Base-by-base conservation (phyloP, 2,113 vertebrate genomes). In the Uria lomvia region DNA sequence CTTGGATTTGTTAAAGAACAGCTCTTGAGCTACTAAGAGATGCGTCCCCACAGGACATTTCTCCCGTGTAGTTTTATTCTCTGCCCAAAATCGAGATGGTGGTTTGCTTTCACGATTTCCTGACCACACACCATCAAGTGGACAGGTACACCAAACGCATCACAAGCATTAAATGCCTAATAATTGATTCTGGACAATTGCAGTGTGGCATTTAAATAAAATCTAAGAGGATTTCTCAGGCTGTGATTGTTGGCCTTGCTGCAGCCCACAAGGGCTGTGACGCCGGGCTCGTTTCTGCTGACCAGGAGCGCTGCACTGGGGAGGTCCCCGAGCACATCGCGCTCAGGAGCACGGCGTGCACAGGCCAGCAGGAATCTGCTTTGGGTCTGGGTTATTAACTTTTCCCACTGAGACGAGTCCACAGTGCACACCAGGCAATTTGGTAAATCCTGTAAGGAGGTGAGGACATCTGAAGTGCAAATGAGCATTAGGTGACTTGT, bases 191-290 rank as follows among this genome's bases (percentile, higher is more conserved):
- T 73, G 84, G 93, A 91, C 84, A 62, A 66, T 62, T 82, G 74
- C 77, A 79, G 62, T 75, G 66, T 82, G 71, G 80, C 86, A 91
- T 92, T 85, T 91, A 92, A 88, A 94, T 81, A 62, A 71, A 86
- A 86, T 53, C 9, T 78, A 74, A 81, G 79, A 92, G 79, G 47
- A 75, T 84, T 85, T 96, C 76, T 89, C 83, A 89, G 89, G 38
- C 91, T 82, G 53, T 53, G 80, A 26, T 84, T 71, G 22, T 74
- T 56, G 27, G 62, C 86, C 89, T 75, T 87, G 85, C 29, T 34
- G 47, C 81, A 89, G 93, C 78, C 88, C 81, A 34, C 30, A 45
- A 62, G 70, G 77, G 68, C 65, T 36, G 75, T 90, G 80, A 34
- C 1, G 0, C 83, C 88, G 65, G 77, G 23, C 63, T 88, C 15